A percentile compares a stretch with the other conserved stretches of the same genome.
Evolutionary conservation across 2,113 vertebrate genomes (phyloP).

Genomic region (Megaceryle maxima): DNA sequence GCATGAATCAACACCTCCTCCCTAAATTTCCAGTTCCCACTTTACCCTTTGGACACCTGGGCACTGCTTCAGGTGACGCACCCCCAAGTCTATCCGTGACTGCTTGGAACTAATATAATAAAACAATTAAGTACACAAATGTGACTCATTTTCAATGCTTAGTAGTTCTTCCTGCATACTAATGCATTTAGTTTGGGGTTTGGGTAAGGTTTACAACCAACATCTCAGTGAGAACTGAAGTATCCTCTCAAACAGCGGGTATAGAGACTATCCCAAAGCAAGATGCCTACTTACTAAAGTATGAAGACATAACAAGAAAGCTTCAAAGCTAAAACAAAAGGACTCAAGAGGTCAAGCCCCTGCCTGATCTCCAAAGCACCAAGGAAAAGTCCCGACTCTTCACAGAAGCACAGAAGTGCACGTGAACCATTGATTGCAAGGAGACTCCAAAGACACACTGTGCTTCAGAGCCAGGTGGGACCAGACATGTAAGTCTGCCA

Average conservation of each 20-base stretch:
- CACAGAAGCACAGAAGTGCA: background rate
- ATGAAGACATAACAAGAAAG: background rate
- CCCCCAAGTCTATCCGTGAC: background rate
- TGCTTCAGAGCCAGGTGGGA: rapidly evolving
- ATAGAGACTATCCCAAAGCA: background rate
- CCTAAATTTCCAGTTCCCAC: background rate
- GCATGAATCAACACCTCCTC: background rate
- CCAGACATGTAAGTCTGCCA: background rate
- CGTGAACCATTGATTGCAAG: background rate
- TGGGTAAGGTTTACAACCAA: background rate
- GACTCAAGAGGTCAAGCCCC: background rate
- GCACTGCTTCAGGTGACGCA: background rate
- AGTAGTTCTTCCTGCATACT: background rate
- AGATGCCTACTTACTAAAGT: rapidly evolving
- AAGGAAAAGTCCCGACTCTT: background rate
- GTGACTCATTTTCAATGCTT: background rate
- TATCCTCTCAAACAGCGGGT: background rate
- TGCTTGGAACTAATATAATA: background rate
- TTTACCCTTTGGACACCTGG: background rate
- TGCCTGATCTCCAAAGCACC: background rate
- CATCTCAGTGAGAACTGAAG: background rate
- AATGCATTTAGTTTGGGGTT: background rate
- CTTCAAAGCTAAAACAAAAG: background rate
- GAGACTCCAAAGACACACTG: background rate
- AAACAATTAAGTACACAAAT: background rate